These are phyloP conservation scores for Sinocyclocheilus rhinocerous DNA, from an alignment of 2,113 vertebrate species.

Conservation along the genomic window DNA sequence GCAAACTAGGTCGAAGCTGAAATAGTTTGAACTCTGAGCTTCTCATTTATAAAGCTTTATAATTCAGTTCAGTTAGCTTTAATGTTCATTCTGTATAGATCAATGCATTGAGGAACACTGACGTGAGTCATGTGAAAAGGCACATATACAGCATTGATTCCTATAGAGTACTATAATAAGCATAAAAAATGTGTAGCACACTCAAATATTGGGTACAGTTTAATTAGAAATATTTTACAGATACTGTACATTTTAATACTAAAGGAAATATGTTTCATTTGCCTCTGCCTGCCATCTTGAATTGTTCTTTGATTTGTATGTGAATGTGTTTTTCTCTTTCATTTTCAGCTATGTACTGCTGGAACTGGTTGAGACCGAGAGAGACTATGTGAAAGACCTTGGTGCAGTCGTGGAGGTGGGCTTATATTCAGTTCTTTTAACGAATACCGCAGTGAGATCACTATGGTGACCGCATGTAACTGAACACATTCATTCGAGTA, in stretches of 20 bases:
- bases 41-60: not conserved
- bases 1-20: not conserved
- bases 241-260: not conserved
- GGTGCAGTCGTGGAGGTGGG: slow-evolving; percentile 91
- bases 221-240: not conserved
- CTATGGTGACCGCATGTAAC: slow-evolving; percentile 16
- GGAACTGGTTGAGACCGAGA: slow-evolving; percentile 93
- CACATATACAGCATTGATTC: not conserved
- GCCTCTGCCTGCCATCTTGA: not conserved
- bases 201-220: not conserved
- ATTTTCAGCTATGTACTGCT: slow-evolving; percentile 85
- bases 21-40: not conserved
- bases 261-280: not conserved
- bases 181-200: not conserved
- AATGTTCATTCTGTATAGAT: not conserved
- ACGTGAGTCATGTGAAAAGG: not conserved
- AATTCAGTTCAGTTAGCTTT: not conserved
- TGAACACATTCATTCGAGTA: not conserved
- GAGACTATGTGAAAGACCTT: slow-evolving; percentile 93
- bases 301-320: not conserved
- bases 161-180: not conserved
- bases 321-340: slow-evolving; percentile 31
- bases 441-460: not conserved
- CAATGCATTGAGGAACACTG: not conserved
- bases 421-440: slow-evolving; percentile 20